A percentile compares a stretch with the other conserved stretches of the same genome.
phyloP scores from a whole-genome alignment of 2,797 vertebrate genomes.

The Tapirus indicus region DNA sequence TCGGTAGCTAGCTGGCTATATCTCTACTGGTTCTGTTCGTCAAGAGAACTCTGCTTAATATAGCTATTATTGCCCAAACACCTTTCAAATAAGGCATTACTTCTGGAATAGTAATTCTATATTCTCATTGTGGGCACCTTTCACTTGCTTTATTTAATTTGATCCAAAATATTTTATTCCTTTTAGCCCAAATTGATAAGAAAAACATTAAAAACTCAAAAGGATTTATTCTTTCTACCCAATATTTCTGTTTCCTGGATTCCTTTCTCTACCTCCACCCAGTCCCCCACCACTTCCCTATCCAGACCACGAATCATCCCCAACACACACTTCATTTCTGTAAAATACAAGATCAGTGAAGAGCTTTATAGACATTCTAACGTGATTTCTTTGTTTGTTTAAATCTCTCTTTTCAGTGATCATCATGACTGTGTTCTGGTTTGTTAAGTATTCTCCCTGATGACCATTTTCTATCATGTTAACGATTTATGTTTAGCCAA shows the following conservation, averaged over 20 bases:
- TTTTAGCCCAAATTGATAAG: conserved; percentile 4
- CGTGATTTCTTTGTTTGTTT: not conserved
- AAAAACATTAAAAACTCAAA: conserved; percentile 40
- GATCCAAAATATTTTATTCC: conserved; percentile 12
- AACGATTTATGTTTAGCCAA: not conserved
- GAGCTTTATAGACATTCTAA: not conserved
- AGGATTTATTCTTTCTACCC: not conserved
- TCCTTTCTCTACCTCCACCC: not conserved
- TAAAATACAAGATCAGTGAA: not conserved
- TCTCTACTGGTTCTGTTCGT: not conserved
- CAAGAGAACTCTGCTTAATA: not conserved
- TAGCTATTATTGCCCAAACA: not conserved
- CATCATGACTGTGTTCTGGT: not conserved
- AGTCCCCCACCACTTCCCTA: not conserved
- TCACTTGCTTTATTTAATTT: conserved; percentile 41
- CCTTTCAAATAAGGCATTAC: conserved; percentile 16
- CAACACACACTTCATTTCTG: not conserved
- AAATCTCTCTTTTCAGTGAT: conserved; percentile 41
- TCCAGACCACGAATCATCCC: not conserved
- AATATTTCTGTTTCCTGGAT: not conserved
- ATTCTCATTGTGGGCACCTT: not conserved
- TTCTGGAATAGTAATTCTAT: conserved; percentile 12
- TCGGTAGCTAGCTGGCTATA: too few relatives aligned
- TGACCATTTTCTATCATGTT: conserved; percentile 3
- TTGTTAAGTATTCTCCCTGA: not conserved